Evolutionary conservation across 2,888 invertebrate genomes (phyloP), one percentile per base, ranked within the genome.

Genomic region (Melipona beecheii): DNA sequence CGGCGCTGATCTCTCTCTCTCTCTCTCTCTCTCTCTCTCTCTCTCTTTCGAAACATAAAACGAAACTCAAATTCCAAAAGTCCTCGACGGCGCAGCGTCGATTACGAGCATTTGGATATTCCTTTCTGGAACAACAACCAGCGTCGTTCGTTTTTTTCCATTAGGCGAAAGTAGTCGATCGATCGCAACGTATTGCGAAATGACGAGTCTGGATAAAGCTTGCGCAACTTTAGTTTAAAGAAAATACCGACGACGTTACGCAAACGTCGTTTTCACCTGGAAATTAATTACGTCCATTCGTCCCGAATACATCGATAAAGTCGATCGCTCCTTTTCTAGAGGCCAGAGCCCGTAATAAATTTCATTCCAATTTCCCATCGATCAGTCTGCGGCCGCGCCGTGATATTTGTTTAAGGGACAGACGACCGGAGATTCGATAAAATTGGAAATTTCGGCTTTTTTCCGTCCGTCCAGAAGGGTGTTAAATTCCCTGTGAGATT

Each of bases 401-500:
- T 87, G 89, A 92, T 91, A 87, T 91, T 91, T 90, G 89, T 89
- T 90, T 88, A 91, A 89, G 90, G 84, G 86, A 88, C 89, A 88
- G 90, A 87, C 89, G 89, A 83, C 92, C 93, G 93, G 93, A 93
- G 91, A 93, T 94, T 91, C 91, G 91, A 92, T 91, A 90, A 92
- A 92, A 94, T 94, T 93, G 93, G 90, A 93, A 93, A 92, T 92
- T 92, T 92, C 89, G 85, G 84, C 90, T 92, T 93, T 91, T 89
- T 86, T 85, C 85, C 83, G 86, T 71, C 64, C 66, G 64, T 52
- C 69, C 82, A 78, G 86, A 88, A 91, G 92, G 93, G 93, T 94
- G 94, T 94, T 93, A 94, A 94, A 94, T 94, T 93, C 92, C 84
- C 92, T 93, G 94, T 94, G 94, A 94, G 94, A 94, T 94, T 94